Evolutionary conservation across 2,797 vertebrate species (phyloP).

Genomic region (Chaetophractus vellerosus): DNA sequence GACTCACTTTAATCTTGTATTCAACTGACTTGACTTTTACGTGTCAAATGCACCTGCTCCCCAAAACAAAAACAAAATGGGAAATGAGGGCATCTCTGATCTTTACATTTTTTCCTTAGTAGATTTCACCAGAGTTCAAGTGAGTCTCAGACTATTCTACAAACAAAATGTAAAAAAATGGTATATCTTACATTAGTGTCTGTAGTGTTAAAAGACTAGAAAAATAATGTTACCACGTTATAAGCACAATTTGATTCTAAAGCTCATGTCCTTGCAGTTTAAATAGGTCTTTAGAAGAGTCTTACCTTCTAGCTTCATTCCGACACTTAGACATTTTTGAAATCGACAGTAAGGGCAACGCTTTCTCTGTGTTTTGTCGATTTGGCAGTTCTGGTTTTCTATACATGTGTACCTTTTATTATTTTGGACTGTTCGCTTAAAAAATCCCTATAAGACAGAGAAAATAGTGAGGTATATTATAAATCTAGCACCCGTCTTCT

Average conservation of each 20-base stretch:
- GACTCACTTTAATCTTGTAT: background rate
- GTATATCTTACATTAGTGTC: background rate
- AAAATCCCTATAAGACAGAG: constrained; percentile 96
- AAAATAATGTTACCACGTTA: background rate
- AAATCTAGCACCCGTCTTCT: constrained; percentile 6
- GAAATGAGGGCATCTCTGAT: background rate
- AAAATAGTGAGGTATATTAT: constrained; percentile 79
- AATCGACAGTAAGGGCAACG: constrained; percentile 99
- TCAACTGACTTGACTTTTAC: background rate
- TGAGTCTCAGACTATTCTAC: background rate
- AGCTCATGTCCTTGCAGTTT: constrained; percentile 8
- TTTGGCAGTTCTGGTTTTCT: constrained; percentile 99
- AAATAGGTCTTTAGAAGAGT: constrained; percentile 17
- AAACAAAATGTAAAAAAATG: background rate
- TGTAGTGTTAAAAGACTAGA: background rate
- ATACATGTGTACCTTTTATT: constrained; percentile 99
- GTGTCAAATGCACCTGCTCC: background rate
- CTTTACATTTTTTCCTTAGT: background rate
- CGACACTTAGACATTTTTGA: constrained; percentile 99
- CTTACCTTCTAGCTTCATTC: constrained; percentile 99
- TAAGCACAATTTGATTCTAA: constrained; percentile 19
- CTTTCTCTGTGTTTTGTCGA: constrained; percentile 99
- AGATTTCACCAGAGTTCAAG: constrained; percentile 44
- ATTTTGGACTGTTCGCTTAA: constrained; percentile 99
- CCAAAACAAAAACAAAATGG: background rate